Base-by-base conservation (phyloP, 2,797 vertebrate genomes). In the Malacoctenus gilli region DNA sequence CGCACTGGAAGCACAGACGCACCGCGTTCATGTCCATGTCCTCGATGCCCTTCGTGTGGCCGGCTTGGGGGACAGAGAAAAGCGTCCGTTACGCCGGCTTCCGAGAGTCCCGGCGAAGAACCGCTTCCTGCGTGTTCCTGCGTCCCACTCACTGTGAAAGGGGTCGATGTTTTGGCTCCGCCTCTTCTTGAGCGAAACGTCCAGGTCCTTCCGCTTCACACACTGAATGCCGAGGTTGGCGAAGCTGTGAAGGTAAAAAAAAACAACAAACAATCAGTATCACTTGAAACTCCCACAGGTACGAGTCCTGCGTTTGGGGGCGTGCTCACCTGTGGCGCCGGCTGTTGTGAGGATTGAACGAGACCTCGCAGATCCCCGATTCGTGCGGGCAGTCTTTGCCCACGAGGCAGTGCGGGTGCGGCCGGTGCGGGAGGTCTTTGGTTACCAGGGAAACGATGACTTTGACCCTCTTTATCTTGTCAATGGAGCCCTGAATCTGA, bases 1-100 rank as follows among this genome's bases (percentile, higher is more conserved):
- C 93, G 2, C 94, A 95, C 81, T 95, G 94, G 82, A 98, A 97
- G 79, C 96, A 98, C 47, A 98, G 93, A 40, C 95, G 89, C 38
- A 98, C 96, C 0, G 95, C 93, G 0, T 98, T 98, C 94, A 98
- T 95, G 86, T 98, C 96, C 39, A 98, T 95, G 74, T 98, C 96
- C 59, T 98, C 96, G 7, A 97, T 95, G 68, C 95, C 94, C 84
- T 93, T 95, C 5, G 95, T 85, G 59, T 95, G 92, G 8, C 94
- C 96, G 0, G 94, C 96, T 96, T 57, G 43, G n/a, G 3, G 1
- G 37, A 1, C 6, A 35, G 18, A 42, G 15, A 15, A 34, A 5
- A 34, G 32, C 1, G 10, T 12, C 4, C 30, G 30, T 32, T 5
- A 28, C 5, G 5, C 4, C 5, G 1, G 25, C 25, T 9, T 28